Conservation (phyloP, 2,113 vertebrate species). For the Sinocyclocheilus rhinocerous region DNA sequence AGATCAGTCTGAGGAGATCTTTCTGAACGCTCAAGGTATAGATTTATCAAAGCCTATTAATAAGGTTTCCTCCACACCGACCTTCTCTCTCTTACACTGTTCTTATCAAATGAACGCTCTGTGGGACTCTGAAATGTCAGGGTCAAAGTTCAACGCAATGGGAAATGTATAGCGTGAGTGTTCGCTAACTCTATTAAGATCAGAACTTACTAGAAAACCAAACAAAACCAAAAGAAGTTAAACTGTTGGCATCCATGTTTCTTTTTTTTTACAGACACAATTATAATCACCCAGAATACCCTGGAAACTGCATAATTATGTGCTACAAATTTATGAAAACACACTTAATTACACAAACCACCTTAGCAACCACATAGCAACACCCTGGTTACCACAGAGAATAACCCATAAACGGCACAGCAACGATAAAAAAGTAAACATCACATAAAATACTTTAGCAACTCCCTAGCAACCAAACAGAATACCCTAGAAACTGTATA, state of each 20-base stretch:
- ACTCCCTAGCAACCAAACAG: no score
- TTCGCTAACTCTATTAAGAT: background rate
- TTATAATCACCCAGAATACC: no score
- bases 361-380: no score
- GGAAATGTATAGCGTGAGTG: background rate
- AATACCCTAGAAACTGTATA: background rate
- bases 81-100: slow-evolving; percentile 10
- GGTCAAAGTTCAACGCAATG: slow-evolving; percentile 20
- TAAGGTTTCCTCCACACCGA: background rate
- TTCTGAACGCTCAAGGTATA: background rate
- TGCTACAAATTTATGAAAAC: no score
- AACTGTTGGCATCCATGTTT: no score
- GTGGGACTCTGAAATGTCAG: background rate
- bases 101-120: background rate
- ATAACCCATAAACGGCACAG: no score
- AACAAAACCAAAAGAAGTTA: background rate
- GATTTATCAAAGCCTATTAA: background rate
- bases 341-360: no score
- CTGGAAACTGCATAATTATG: no score
- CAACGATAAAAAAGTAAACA: background rate
- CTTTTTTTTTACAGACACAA: no score
- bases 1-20: background rate
- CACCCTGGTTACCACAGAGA: no score
- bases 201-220: background rate
- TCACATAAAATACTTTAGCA: no score